Percentiles rank a stretch among this genome's conserved stretches.
Evolutionary conservation across 2,113 vertebrate species (phyloP).

Genomic region (Microcebus griseorufus): DNA sequence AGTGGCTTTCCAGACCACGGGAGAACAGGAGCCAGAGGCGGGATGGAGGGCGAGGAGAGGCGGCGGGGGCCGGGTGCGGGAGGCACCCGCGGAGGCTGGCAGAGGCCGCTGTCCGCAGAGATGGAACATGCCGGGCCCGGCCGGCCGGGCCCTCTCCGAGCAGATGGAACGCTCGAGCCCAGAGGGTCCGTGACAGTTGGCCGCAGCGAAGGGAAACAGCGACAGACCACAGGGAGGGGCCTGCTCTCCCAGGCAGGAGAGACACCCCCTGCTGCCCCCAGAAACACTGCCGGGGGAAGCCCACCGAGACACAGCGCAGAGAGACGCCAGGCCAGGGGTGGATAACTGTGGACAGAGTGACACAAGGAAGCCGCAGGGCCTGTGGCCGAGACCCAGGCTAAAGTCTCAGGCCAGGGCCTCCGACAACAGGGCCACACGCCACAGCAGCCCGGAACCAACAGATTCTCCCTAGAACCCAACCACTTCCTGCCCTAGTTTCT

Average conservation of each 20-base stretch:
- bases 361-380: not conserved
- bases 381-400: not conserved
- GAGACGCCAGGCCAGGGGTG: not conserved
- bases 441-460: not conserved
- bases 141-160: not conserved
- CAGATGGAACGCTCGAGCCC: not conserved
- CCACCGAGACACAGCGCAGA: not conserved
- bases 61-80: too few relatives aligned
- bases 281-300: not conserved
- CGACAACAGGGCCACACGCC: not conserved
- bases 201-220: constrained; percentile 23
- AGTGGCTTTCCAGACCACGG: not conserved
- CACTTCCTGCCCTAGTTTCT: constrained; percentile 36
- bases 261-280: not conserved
- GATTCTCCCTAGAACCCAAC: constrained; percentile 23
- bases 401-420: not conserved
- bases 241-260: not conserved
- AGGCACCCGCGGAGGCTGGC: not conserved
- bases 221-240: not conserved
- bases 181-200: not conserved
- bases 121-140: not conserved
- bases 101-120: not conserved
- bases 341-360: not conserved
- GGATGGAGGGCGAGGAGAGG: not conserved
- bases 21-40: not conserved